Evolutionary conservation across 1,140 invertebrate genomes (phyloP).

Genomic region (Heliconius hermathena): DNA sequence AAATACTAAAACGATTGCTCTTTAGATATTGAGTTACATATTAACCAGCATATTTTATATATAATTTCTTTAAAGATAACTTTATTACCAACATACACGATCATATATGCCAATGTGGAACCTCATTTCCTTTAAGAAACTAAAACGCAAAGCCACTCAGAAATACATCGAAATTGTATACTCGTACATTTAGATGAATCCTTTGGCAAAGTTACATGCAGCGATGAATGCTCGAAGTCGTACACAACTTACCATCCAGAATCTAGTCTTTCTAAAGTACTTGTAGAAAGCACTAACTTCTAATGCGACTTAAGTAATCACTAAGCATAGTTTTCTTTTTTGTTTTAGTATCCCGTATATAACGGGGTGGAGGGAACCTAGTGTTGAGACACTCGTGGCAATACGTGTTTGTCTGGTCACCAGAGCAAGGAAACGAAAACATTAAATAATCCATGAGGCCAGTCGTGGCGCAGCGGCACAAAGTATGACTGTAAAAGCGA

Average conservation of each 20-base stretch:
- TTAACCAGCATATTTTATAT: too few species aligned
- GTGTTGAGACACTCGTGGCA: too few species aligned
- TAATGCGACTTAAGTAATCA: neutral
- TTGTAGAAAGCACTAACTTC: conserved; percentile 24
- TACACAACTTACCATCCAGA: neutral
- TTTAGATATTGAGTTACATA: too few species aligned
- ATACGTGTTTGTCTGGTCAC: too few species aligned
- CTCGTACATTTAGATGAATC: conserved; percentile 2
- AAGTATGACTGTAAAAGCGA: too few species aligned
- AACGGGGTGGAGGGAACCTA: too few species aligned
- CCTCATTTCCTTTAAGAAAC: conserved; percentile 9
- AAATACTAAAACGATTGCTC: too few species aligned
- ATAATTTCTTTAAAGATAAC: neutral
- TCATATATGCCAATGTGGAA: neutral
- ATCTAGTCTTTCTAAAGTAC: conserved; percentile 24
- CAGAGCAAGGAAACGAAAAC: too few species aligned
- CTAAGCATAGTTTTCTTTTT: neutral
- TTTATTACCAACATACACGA: neutral
- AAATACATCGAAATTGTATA: conserved; percentile 11
- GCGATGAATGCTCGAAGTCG: neutral
- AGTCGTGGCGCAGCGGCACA: too few species aligned
- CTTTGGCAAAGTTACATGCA: conserved; percentile 10
- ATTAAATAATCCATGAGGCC: too few species aligned
- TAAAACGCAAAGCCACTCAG: conserved; percentile 2
- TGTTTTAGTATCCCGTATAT: too few species aligned